Percentiles rank a stretch among this genome's conserved stretches.
These are phyloP conservation scores for Bovichtus diacanthus DNA, from an alignment of 2,797 vertebrate genomes.

Conservation along the genomic window DNA sequence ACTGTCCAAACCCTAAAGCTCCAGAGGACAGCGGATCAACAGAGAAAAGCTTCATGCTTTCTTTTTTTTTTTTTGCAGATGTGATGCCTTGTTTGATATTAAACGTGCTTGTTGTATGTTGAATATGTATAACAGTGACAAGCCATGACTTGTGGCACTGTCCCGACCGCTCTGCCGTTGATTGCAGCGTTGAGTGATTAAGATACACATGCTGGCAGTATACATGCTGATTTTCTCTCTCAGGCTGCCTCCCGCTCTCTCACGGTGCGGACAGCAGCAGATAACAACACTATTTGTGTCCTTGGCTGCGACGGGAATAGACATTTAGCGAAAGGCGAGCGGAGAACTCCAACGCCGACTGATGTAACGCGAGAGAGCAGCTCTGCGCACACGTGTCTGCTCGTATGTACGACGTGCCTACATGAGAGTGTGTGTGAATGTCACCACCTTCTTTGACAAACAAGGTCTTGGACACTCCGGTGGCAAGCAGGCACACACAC, in stretches of 20 bases:
- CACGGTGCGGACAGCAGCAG: slow-evolving; percentile 34
- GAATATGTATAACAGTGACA: slow-evolving; percentile 32
- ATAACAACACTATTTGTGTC: slow-evolving; percentile 55
- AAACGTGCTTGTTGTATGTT: slow-evolving; percentile 6
- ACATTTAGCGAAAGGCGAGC: slow-evolving; percentile 20
- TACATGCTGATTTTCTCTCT: slow-evolving; percentile 22
- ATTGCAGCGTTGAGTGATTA: slow-evolving; percentile 46
- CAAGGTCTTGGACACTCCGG: background rate
- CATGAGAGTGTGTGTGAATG: slow-evolving; percentile 11
- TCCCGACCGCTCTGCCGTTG: slow-evolving; percentile 27
- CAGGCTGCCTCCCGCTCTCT: background rate
- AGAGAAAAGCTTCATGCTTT: background rate
- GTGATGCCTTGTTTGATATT: background rate
- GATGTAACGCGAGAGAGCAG: background rate
- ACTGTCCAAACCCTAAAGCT: slow-evolving; percentile 4
- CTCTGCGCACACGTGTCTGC: slow-evolving; percentile 5
- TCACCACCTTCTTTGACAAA: slow-evolving; percentile 23
- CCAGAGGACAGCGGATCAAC: slow-evolving; percentile 8
- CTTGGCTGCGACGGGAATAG: slow-evolving; percentile 57
- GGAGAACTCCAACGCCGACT: background rate
- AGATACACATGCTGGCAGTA: slow-evolving; percentile 23
- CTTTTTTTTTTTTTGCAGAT: no score
- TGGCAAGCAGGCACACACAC: background rate
- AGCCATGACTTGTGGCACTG: slow-evolving; percentile 62
- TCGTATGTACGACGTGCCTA: background rate